These are phyloP conservation scores for Acanthochromis polyacanthus DNA, from an alignment of 2,113 vertebrate species.

Conservation along the genomic window DNA sequence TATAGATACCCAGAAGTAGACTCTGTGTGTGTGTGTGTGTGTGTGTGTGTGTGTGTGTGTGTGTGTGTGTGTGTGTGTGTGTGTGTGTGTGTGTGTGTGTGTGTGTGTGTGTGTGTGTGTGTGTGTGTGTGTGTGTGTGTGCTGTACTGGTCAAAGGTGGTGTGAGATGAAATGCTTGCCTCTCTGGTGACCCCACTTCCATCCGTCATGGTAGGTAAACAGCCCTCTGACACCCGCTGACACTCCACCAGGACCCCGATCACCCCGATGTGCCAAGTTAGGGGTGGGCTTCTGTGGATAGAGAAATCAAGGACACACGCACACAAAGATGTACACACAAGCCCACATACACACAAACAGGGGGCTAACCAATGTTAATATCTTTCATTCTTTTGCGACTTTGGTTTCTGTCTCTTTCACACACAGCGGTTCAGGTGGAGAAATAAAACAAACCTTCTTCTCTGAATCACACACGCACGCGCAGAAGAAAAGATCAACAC, in stretches of 20 bases:
- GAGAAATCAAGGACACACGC: slow-evolving; percentile 41
- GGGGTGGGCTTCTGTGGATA: slow-evolving; percentile 63
- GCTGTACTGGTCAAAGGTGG: slow-evolving; percentile 38
- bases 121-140: slow-evolving; percentile 21
- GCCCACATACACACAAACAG: background rate
- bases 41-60: background rate
- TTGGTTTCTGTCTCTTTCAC: background rate
- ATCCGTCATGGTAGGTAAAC: slow-evolving; percentile 82
- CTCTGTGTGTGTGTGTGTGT: background rate
- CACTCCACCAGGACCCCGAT: slow-evolving; percentile 62
- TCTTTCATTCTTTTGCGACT: background rate
- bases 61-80: slow-evolving; percentile 19
- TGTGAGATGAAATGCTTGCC: slow-evolving; percentile 68
- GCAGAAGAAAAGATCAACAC: slow-evolving; percentile 19
- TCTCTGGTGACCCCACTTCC: slow-evolving; percentile 79
- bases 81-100: background rate
- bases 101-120: slow-evolving; percentile 11
- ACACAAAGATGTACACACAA: background rate
- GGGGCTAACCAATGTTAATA: background rate
- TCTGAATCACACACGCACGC: slow-evolving; percentile 7
- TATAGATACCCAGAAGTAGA: background rate
- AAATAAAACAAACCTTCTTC: background rate
- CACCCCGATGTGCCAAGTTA: slow-evolving; percentile 43
- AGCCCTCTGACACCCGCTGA: slow-evolving; percentile 80
- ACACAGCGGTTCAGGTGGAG: background rate